phyloP scores from a whole-genome alignment of 2,888 invertebrate genomes.

The Scrobipalpa costella region DNA sequence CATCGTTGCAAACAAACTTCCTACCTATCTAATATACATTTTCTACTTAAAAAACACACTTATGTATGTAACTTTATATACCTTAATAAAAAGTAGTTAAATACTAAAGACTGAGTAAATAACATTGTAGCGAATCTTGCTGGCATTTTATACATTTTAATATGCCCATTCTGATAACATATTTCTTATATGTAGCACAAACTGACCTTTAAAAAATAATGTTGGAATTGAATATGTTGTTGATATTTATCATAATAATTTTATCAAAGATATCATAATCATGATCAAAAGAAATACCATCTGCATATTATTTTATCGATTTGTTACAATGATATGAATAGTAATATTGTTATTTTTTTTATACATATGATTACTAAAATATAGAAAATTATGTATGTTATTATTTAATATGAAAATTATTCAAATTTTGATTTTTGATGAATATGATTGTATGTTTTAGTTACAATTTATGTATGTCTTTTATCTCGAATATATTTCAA shows the following conservation, averaged over 20 bases:
- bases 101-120: slow-evolving; percentile 15
- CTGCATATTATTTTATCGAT: neutral
- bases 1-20: neutral
- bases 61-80: neutral
- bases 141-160: neutral
- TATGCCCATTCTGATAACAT: neutral
- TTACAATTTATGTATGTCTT: neutral
- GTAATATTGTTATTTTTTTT: neutral
- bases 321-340: neutral
- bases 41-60: neutral
- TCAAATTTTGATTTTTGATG: neutral
- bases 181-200: neutral
- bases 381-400: neutral
- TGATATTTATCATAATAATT: neutral
- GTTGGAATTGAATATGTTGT: no score
- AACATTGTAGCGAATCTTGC: slow-evolving; percentile 4
- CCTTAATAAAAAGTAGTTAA: neutral
- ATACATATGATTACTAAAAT: neutral
- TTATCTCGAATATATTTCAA: neutral
- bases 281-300: neutral
- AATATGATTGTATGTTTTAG: neutral
- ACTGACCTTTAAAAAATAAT: neutral
- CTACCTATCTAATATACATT: neutral
- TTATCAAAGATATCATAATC: neutral
- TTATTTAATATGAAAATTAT: neutral